Conservation (phyloP, 53 echinoderm and acorn worm genomes). For the Arbacia lixula region DNA sequence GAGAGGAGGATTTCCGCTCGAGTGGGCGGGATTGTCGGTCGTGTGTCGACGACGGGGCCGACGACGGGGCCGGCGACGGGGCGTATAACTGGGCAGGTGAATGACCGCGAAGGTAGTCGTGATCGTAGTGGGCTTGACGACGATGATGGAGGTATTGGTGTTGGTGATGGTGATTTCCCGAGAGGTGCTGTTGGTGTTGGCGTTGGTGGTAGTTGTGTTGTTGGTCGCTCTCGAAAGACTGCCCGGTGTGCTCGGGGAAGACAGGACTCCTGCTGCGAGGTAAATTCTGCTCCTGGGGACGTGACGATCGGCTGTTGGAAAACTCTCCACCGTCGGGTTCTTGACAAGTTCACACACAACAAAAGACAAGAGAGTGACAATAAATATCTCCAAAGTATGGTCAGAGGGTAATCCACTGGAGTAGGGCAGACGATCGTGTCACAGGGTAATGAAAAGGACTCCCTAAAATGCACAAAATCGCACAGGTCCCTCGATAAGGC, state of each 20-base stretch:
- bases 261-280: slow-evolving; percentile 44
- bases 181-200: neutral
- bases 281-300: neutral
- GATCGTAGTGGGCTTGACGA: slow-evolving; percentile 15
- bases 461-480: neutral
- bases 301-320: neutral
- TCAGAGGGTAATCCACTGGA: neutral
- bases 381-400: slow-evolving; percentile 18
- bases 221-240: slow-evolving; percentile 12
- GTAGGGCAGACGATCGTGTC: neutral
- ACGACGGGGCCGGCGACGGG: neutral
- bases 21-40: slow-evolving; percentile 1
- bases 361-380: slow-evolving; percentile 45
- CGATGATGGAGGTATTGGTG: slow-evolving; percentile 5
- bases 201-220: slow-evolving; percentile 2
- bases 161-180: slow-evolving; percentile 12
- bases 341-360: slow-evolving; percentile 34
- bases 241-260: neutral
- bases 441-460: slow-evolving; percentile 4
- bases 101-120: neutral
- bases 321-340: slow-evolving; percentile 28
- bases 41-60: no score
- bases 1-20: slow-evolving; percentile 21
- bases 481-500: slow-evolving; percentile 23
- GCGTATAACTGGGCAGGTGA: slow-evolving; percentile 1